These are phyloP conservation scores for Chamaea fasciata DNA, from an alignment of 2,113 vertebrate genomes.

Conservation along the genomic window DNA sequence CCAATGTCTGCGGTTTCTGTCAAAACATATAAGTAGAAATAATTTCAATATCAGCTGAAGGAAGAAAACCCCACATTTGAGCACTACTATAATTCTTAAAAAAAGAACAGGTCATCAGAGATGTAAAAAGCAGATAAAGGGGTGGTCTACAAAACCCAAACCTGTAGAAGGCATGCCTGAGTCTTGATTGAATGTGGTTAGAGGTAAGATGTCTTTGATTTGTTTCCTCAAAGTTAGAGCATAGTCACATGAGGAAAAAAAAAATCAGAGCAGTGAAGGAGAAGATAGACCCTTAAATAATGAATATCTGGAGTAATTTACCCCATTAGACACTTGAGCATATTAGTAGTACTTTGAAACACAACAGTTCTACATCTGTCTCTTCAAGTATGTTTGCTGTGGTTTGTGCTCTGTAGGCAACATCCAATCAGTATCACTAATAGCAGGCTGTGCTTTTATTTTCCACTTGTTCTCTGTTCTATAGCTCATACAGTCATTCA, in stretches of 20 bases:
- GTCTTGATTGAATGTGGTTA: neutral
- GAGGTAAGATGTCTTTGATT: neutral
- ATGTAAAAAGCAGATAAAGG: neutral
- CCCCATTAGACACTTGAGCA: neutral
- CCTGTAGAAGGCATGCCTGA: rapidly evolving
- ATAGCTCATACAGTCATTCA: neutral
- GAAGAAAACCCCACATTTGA: rapidly evolving
- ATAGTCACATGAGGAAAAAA: neutral
- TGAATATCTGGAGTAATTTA: neutral
- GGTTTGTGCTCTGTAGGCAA: neutral
- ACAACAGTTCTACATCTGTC: neutral
- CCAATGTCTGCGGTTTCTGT: neutral
- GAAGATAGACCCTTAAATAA: neutral
- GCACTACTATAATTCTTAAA: neutral
- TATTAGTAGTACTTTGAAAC: neutral
- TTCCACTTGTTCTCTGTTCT: neutral
- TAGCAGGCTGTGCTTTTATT: neutral
- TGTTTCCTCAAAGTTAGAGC: neutral
- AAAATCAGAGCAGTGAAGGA: neutral
- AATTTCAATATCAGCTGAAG: neutral
- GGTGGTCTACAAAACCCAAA: rapidly evolving
- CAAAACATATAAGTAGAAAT: neutral
- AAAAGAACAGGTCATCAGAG: neutral
- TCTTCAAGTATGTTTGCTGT: neutral
- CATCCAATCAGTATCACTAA: neutral